Evolutionary conservation across 2,797 vertebrate genomes (phyloP).

Genomic region (Silurus aristotelis): DNA sequence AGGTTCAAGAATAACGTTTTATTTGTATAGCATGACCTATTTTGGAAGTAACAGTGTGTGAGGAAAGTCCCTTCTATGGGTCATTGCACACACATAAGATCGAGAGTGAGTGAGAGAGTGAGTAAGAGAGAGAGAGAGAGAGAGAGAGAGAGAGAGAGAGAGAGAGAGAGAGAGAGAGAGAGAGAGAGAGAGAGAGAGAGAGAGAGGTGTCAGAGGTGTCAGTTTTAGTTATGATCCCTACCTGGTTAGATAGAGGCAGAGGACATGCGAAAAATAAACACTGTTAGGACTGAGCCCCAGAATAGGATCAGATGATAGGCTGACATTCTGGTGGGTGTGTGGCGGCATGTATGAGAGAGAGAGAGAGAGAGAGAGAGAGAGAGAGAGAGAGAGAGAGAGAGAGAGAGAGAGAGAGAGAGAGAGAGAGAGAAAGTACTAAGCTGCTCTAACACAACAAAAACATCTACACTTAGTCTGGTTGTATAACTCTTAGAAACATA

Average conservation of each 20-base stretch:
- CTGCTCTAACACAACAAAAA: background rate
- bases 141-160: background rate
- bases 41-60: background rate
- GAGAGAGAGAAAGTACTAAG: background rate
- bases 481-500: background rate
- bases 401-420: background rate
- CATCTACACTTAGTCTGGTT: background rate
- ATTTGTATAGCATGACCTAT: background rate
- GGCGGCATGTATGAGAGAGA: background rate
- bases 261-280: slow-evolving; percentile 26
- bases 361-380: background rate
- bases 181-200: background rate
- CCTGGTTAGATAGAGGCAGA: slow-evolving; percentile 8
- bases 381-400: no score
- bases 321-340: slow-evolving; percentile 4
- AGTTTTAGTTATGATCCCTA: slow-evolving; percentile 1
- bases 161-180: background rate
- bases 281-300: slow-evolving; percentile 11
- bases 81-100: background rate
- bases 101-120: background rate
- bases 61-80: background rate
- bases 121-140: background rate
- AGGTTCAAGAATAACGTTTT: background rate
- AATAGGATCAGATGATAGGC: slow-evolving; percentile 24
- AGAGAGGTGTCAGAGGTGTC: background rate